Base-by-base conservation (phyloP, 1,140 invertebrate genomes). In the Chlorops oryzae region DNA sequence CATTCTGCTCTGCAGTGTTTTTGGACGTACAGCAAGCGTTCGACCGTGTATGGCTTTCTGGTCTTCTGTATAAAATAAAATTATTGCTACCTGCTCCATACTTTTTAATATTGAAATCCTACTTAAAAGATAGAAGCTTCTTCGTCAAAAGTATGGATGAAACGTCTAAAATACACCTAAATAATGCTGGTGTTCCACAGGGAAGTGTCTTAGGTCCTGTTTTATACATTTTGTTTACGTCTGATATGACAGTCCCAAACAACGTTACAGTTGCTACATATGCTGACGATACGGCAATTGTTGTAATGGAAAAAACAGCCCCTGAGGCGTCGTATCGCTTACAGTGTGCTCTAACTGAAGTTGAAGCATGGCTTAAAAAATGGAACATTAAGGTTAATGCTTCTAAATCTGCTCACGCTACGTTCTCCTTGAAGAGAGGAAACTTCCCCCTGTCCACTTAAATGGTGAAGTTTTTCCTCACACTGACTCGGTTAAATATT, bases 321-420 rank as follows among this genome's bases (percentile, higher is more conserved):
- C n/a, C n/a, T n/a, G n/a, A n/a, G n/a, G n/a, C n/a, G n/a, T n/a
- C n/a, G n/a, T n/a, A n/a, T n/a, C n/a, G n/a, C n/a, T n/a, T n/a
- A n/a, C n/a, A n/a, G n/a, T n/a, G n/a, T n/a, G n/a, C n/a, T n/a
- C 46, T 57, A 5, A 23, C 12, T 20, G 35, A 48, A 10, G 34
- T 51, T 44, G 38, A 57, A 51, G 23, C 2, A 24, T 54, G 51
- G 42, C 49, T 58, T n/a, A 21, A 45, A 28, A 28, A 15, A 1
- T 55, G 47, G 50, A 53, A 58, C 37, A 51, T 46, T 28, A 47
- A 38, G 35, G 23, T 44, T 5, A 56, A 52, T 43, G 12, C 38
- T 4, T 10, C 25, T 17, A 53, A 49, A 43, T 56, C 46, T 4
- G 27, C 12, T 7, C 48, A 50, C 39, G 24, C 40, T 20, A 53